Conservation (phyloP, 2,888 invertebrate genomes). For the Agrypnus murinus region DNA sequence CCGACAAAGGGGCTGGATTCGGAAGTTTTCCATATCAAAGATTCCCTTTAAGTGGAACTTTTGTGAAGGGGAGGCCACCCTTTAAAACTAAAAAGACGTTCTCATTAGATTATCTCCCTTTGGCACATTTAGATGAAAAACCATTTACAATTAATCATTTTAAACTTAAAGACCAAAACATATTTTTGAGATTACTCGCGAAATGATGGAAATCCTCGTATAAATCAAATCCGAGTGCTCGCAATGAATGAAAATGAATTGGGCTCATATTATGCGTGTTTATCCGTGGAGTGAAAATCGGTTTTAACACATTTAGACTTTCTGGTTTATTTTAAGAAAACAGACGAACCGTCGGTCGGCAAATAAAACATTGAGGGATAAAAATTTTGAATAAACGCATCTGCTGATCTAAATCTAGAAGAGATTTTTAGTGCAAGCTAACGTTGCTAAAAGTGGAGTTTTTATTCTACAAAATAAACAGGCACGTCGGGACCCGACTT, state of each 20-base stretch:
- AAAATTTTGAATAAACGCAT: slow-evolving; percentile 21
- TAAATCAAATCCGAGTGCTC: background rate
- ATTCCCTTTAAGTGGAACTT: slow-evolving; percentile 5
- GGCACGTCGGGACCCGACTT: slow-evolving; percentile 13
- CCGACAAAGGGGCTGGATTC: slow-evolving; percentile 2
- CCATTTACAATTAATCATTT: slow-evolving; percentile 6
- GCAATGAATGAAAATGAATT: slow-evolving; percentile 12
- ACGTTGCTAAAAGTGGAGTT: slow-evolving; percentile 12
- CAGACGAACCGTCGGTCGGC: slow-evolving; percentile 22
- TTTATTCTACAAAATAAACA: slow-evolving; percentile 24
- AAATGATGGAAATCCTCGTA: background rate
- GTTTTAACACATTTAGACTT: slow-evolving; percentile 1
- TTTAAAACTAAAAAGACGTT: slow-evolving; percentile 10
- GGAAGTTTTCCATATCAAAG: slow-evolving; percentile 11
- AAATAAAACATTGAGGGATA: slow-evolving; percentile 16
- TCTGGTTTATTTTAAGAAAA: slow-evolving; percentile 27
- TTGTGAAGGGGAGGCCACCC: background rate
- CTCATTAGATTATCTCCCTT: slow-evolving; percentile 4
- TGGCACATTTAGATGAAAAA: background rate
- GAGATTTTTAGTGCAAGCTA: slow-evolving; percentile 15
- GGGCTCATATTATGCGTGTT: background rate
- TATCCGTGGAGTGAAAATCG: background rate
- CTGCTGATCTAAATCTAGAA: slow-evolving; percentile 23
- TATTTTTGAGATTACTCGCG: background rate
- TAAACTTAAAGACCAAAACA: background rate